Conservation (phyloP, 1,140 invertebrate species). For the Heliconius congener region DNA sequence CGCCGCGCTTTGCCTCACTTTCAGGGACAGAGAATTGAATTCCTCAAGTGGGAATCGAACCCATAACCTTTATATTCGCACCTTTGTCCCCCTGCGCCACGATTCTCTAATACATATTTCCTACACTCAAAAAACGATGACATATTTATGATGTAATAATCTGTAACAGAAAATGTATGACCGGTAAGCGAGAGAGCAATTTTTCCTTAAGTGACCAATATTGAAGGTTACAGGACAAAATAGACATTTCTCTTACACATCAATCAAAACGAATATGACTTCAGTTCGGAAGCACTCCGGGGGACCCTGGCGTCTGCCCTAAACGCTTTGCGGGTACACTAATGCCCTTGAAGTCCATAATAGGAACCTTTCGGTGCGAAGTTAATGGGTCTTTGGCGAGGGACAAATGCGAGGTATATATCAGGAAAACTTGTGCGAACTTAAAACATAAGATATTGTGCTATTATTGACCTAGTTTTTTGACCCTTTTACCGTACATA, state of each 20-base stretch:
- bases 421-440: slow-evolving; percentile 33
- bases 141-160: neutral
- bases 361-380: slow-evolving; percentile 57
- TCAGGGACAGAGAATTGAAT: no score
- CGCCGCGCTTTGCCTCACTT: no score
- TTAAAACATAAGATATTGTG: neutral
- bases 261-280: slow-evolving; percentile 60
- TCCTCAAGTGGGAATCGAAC: no score
- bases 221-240: slow-evolving; percentile 12
- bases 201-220: slow-evolving; percentile 7
- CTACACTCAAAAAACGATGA: neutral
- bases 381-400: slow-evolving; percentile 59
- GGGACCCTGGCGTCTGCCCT: slow-evolving; percentile 53
- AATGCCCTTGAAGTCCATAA: slow-evolving; percentile 64
- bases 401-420: slow-evolving; percentile 56
- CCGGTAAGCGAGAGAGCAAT: neutral
- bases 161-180: neutral
- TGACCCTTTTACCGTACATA: neutral
- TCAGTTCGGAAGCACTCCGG: slow-evolving; percentile 51
- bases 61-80: no score
- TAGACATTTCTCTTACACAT: slow-evolving; percentile 42
- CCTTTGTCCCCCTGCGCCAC: no score
- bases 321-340: slow-evolving; percentile 63
- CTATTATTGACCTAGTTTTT: neutral
- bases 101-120: no score